Conservation (phyloP, 2,888 invertebrate species). For the Dolomedes plantarius region DNA sequence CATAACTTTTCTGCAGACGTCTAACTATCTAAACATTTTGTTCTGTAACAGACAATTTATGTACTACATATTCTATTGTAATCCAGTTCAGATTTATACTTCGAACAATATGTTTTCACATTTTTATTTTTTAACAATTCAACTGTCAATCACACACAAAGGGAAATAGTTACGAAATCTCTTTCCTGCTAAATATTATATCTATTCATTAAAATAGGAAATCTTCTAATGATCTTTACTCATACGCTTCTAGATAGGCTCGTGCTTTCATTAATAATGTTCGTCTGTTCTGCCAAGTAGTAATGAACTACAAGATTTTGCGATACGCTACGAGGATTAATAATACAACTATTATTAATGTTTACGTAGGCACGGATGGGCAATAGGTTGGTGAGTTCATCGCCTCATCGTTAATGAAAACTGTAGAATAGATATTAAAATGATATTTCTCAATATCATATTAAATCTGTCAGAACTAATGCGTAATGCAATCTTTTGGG, state of each 20-base stretch:
- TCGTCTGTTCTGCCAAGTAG: neutral
- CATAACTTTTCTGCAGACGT: too few species aligned
- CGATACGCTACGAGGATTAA: neutral
- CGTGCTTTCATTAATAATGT: neutral
- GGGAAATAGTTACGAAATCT: too few species aligned
- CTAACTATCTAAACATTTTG: too few species aligned
- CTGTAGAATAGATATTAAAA: neutral
- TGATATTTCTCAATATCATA: neutral
- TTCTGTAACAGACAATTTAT: too few species aligned
- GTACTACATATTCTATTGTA: too few species aligned
- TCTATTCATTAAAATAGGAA: neutral
- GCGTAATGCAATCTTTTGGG: neutral
- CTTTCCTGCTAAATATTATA: neutral
- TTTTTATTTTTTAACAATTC: too few species aligned
- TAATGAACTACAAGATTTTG: constrained; percentile 4
- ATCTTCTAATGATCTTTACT: neutral
- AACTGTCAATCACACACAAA: too few species aligned
- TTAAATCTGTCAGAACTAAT: constrained; percentile 8
- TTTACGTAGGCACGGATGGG: neutral
- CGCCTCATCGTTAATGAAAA: constrained; percentile 3
- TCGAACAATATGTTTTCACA: too few species aligned
- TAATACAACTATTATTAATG: constrained; percentile 2
- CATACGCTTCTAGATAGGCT: neutral
- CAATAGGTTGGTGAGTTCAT: neutral
- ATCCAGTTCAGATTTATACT: too few species aligned